Evolutionary conservation across 2,888 invertebrate species (phyloP).

Genomic region (Schizotus pectinicornis): DNA sequence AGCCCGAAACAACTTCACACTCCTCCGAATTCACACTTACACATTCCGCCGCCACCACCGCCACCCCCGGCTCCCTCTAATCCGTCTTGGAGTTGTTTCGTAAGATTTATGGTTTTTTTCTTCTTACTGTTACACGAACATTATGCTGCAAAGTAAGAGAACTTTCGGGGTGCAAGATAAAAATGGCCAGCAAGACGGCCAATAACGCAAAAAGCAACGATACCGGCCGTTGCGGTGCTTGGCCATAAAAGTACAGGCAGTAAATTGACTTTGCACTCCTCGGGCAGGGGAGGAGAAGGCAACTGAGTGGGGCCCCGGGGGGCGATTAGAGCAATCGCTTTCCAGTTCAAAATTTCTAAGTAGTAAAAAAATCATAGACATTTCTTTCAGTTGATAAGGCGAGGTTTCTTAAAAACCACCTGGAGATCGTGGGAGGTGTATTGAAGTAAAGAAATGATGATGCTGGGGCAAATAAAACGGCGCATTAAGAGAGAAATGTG

Average conservation of each 20-base stretch:
- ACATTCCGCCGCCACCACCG: conserved; percentile 1
- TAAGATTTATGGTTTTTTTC: conserved; percentile 26
- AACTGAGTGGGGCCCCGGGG: background rate
- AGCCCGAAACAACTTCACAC: conserved; percentile 31
- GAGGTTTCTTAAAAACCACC: no score
- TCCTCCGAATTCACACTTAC: conserved; percentile 27
- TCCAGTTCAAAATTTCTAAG: no score
- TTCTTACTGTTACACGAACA: conserved; percentile 10
- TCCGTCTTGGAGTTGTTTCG: conserved; percentile 30
- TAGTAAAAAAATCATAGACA: no score
- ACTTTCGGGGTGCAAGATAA: conserved; percentile 18
- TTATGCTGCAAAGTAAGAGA: conserved; percentile 13
- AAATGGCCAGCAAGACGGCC: conserved; percentile 21
- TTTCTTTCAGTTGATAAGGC: no score
- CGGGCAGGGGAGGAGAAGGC: background rate
- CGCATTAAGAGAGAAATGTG: no score
- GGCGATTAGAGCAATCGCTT: no score
- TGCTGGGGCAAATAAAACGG: no score
- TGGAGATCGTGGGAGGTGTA: no score
- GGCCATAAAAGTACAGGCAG: conserved; percentile 15
- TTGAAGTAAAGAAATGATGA: no score
- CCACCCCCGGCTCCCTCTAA: conserved; percentile 23
- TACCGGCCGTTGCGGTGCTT: conserved; percentile 5
- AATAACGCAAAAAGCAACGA: conserved; percentile 22
- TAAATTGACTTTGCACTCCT: conserved; percentile 25